Evolutionary conservation across 1,140 invertebrate genomes (phyloP).

Genomic region (Pseudomyrmex flavicornis): DNA sequence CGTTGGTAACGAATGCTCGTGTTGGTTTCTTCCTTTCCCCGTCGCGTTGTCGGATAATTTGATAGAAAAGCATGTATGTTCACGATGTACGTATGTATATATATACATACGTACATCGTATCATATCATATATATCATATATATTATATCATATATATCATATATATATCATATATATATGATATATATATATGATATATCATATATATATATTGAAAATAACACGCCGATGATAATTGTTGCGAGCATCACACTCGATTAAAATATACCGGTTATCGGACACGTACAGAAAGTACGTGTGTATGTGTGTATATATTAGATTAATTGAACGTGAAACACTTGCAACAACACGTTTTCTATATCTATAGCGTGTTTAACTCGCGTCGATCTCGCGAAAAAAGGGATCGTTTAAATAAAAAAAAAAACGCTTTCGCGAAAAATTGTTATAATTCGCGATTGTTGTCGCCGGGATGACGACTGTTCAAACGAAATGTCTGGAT

Average conservation of each 20-base stretch:
- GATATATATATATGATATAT: no score
- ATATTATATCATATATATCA: no score
- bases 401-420: not conserved
- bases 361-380: constrained; percentile 22
- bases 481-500: not conserved
- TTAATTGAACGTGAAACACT: constrained; percentile 48
- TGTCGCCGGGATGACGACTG: no score
- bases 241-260: constrained; percentile 37
- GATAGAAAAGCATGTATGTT: not conserved
- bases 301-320: not conserved
- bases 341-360: not conserved
- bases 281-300: not conserved
- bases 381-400: constrained; percentile 10
- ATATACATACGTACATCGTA: no score
- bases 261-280: constrained; percentile 36
- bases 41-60: constrained; percentile 8
- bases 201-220: no score
- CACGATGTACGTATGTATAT: constrained; percentile 15
- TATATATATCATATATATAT: no score
- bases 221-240: constrained; percentile 36
- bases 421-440: not conserved
- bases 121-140: no score
- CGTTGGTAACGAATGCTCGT: not conserved
- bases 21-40: no score
- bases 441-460: no score